A percentile compares a stretch with the other conserved stretches of the same genome.
phyloP scores from a whole-genome alignment of 2,797 vertebrate genomes.

The Chloroceryle amazona region DNA sequence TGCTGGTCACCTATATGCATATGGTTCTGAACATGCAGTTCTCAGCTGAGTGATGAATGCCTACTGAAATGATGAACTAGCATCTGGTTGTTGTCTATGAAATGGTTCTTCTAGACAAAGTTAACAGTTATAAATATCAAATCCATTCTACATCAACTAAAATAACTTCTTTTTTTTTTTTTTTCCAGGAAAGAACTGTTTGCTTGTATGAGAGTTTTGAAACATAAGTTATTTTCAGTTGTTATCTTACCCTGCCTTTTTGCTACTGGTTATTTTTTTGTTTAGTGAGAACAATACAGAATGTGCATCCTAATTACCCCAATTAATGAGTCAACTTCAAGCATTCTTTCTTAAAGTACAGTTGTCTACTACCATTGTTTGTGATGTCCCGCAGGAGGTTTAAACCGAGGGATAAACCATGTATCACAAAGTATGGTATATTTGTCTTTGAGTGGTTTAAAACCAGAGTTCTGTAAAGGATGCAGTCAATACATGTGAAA shows the following conservation, averaged over 20 bases:
- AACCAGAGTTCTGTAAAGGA: neutral
- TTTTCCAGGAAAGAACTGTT: neutral
- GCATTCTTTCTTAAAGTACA: neutral
- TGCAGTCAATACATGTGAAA: neutral
- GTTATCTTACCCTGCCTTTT: neutral
- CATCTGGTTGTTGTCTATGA: neutral
- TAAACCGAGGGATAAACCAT: neutral
- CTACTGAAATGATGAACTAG: neutral
- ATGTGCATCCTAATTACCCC: neutral
- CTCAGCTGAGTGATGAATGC: neutral
- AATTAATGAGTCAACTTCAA: neutral
- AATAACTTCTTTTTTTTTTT: neutral
- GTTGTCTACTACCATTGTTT: neutral
- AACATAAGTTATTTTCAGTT: neutral
- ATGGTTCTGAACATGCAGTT: neutral
- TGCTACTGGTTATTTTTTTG: neutral
- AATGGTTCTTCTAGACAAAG: neutral
- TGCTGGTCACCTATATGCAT: neutral
- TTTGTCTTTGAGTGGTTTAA: neutral
- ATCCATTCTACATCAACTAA: neutral
- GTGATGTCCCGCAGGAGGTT: neutral
- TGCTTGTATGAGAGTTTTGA: neutral
- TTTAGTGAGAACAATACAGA: neutral
- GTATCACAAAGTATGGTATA: neutral
- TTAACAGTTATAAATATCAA: neutral